Base-by-base conservation (phyloP, 37 sponge, comb jelly and placozoan genomes). In the Corticium candelabrum region DNA sequence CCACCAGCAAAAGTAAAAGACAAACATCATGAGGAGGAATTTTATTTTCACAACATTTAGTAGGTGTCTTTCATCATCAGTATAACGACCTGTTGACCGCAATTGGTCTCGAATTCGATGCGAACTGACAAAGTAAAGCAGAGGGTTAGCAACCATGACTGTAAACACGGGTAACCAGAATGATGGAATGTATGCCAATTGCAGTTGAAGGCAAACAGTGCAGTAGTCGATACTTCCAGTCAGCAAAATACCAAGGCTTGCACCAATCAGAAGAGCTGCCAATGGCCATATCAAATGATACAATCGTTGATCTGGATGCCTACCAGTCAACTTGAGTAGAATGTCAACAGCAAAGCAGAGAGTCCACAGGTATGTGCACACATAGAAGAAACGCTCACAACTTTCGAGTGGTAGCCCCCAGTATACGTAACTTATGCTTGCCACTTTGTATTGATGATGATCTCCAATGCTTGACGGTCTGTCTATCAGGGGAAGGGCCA, bases 1-100 rank as follows among this genome's bases (percentile, higher is more conserved):
- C 62, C 62, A 50, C 62, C 62, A 50, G 62, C 73, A 70, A 32
- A 70, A 29, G 36, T 70, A 70, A 32, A 70, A 70, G 36, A 70
- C 7, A 15, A 70, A 34, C 31, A 70, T 4, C 29, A 70, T 70
- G 5, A 34, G 35, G 21, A 70, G 33, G 36, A 70, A 70, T 15
- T 70, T 70, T 7, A 7, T 30, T 15, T 70, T 70, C 5, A 34
- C 73, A 35, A 32, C 73, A 4, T 29, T 4, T 5, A 15, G 4
- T 15, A 35, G 7, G 5, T 70, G 33, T 4, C 73, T 4, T 4
- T 15, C 35, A 30, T 29, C 5, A 5, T 29, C 21, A 4, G 73
- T 70, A 4, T 29, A 4, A 7, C 31, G 33, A 7, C 73, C 73
- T 11, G 15, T 11, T 50, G 11, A 11, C 21, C 62, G 62, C 11